phyloP scores from a whole-genome alignment of 2,888 invertebrate genomes.

The Drosophila kuntzei region DNA sequence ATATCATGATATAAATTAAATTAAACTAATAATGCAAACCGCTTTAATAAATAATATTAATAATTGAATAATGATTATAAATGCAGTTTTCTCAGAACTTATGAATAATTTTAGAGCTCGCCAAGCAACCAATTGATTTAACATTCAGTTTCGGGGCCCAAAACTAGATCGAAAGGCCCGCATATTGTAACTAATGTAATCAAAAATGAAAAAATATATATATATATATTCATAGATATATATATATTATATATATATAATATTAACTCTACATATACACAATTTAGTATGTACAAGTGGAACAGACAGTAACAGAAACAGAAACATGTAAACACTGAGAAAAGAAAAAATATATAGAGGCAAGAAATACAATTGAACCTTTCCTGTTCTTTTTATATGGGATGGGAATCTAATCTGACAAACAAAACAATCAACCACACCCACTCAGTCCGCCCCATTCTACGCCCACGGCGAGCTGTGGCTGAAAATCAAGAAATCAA shows the following conservation, averaged over 20 bases:
- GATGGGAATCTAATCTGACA: too few relatives aligned
- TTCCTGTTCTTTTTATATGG: not conserved
- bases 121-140: slow-evolving; percentile 44
- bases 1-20: slow-evolving; percentile 35
- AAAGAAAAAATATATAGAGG: slow-evolving; percentile 67
- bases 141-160: slow-evolving; percentile 38
- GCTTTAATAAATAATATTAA: slow-evolving; percentile 67
- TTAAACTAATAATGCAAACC: slow-evolving; percentile 49
- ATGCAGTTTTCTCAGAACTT: slow-evolving; percentile 46
- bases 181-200: slow-evolving; percentile 72
- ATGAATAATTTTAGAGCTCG: slow-evolving; percentile 61
- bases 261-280: slow-evolving; percentile 61
- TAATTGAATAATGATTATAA: slow-evolving; percentile 36
- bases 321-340: slow-evolving; percentile 68
- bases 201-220: slow-evolving; percentile 51
- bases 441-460: too few relatives aligned
- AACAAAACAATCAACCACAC: too few relatives aligned
- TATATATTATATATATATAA: slow-evolving; percentile 58
- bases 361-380: slow-evolving; percentile 57
- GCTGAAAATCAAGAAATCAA: too few relatives aligned
- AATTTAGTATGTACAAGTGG: slow-evolving; percentile 68
- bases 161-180: slow-evolving; percentile 18
- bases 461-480: too few relatives aligned
- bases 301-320: slow-evolving; percentile 48
- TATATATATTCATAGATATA: slow-evolving; percentile 38